phyloP scores from a whole-genome alignment of 1,140 invertebrate genomes.

The Drosophila jambulina region DNA sequence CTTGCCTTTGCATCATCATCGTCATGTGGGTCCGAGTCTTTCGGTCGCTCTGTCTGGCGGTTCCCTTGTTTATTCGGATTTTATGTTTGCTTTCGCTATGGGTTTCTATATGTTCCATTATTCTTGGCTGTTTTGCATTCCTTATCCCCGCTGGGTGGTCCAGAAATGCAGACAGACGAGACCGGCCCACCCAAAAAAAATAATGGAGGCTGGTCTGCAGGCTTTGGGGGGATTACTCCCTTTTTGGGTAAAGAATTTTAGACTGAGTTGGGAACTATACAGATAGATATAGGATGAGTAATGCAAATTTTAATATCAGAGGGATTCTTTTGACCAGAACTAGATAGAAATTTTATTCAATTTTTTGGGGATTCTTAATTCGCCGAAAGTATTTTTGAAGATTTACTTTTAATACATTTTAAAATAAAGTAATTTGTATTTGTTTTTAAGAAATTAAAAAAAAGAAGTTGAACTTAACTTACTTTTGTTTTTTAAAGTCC shows the following conservation, averaged over 20 bases:
- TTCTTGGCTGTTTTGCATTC: conserved; percentile 32
- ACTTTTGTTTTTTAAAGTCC: neutral
- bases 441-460: neutral
- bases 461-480: neutral
- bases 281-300: neutral
- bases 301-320: neutral
- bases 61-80: conserved; percentile 41
- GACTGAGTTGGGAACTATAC: neutral
- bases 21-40: neutral
- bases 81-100: conserved; percentile 38
- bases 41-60: conserved; percentile 14
- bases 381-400: too few relatives aligned
- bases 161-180: conserved; percentile 23
- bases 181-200: conserved; percentile 6
- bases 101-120: conserved; percentile 21
- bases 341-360: neutral
- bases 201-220: conserved; percentile 16
- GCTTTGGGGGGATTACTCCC: neutral
- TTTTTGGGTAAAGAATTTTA: conserved; percentile 2
- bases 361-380: neutral
- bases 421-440: neutral
- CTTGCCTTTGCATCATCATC: conserved; percentile 28
- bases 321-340: neutral
- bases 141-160: conserved; percentile 30
- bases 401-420: neutral